A percentile compares a stretch with the other conserved stretches of the same genome.
Evolutionary conservation across 2,888 invertebrate species (phyloP).

Genomic region (Gisinianus flammeolus): DNA sequence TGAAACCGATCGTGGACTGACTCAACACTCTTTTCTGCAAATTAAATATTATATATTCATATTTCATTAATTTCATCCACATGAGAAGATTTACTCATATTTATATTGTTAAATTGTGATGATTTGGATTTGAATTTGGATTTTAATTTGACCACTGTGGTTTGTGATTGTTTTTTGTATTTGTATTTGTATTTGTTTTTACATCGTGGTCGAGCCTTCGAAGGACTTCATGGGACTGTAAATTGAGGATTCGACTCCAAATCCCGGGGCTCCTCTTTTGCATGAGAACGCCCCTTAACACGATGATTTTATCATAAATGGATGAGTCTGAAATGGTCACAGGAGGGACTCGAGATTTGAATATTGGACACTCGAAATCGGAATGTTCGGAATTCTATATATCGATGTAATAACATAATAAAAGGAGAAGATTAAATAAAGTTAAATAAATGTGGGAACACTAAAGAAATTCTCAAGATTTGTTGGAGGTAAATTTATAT

Average conservation of each 20-base stretch:
- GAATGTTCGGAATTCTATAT: neutral
- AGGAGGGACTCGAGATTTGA: conserved; percentile 14
- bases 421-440: neutral
- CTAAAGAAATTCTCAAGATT: neutral
- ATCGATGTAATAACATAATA: no score
- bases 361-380: conserved; percentile 37
- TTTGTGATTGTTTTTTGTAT: no score
- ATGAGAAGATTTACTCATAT: no score
- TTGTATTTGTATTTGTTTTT: no score
- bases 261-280: conserved; percentile 11
- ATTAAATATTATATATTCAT: no score
- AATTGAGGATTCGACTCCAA: conserved; percentile 38
- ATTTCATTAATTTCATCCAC: no score
- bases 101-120: no score
- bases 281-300: conserved; percentile 33
- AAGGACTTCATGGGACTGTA: conserved; percentile 39
- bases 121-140: no score
- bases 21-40: conserved; percentile 26
- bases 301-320: conserved; percentile 40
- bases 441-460: neutral
- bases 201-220: conserved; percentile 11
- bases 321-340: neutral
- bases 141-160: no score
- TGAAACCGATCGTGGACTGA: conserved; percentile 33
- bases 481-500: no score